Evolutionary conservation across 2,888 invertebrate species (phyloP), one percentile per base, ranked within the genome.

Genomic region (Periphyllus acericola): DNA sequence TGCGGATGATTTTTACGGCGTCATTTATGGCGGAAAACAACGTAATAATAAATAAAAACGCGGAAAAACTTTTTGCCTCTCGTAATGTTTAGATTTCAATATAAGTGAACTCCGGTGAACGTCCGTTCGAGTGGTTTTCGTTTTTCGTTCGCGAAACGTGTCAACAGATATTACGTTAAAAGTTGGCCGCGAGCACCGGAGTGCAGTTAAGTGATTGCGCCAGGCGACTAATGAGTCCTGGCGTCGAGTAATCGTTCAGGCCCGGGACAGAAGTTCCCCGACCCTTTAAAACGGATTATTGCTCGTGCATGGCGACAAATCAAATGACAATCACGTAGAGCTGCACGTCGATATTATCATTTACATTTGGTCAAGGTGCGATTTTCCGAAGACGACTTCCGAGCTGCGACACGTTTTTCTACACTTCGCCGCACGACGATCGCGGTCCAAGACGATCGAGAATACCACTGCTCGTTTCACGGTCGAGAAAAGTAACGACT

Each of bases 81-180:
- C 17, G 6, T 6, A 36, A 60, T 3, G 11, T 36, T 36, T 3
- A 36, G 36, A 3, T 5, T 36, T 36, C 36, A 36, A 36, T 36
- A 36, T 36, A 36, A 3, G 36, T 36, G 4, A 36, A 36, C 60
- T 21, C 60, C 25, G 25, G 21, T 25, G 17, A 6, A 60, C 25
- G 17, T 25, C 68, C 14, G n/a, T 29, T n/a, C n/a, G n/a, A 66
- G 21, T n/a, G 2, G 6, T 66, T 66, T 66, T 66, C 21, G 3
- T 60, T 60, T 60, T 11, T 60, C 21, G 6, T n/a, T n/a, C n/a
- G n/a, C 34, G 74, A 32, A 84, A 66, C 29, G 40, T 74, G 36
- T 32, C 66, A 46, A 46, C 32, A 76, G n/a, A 76, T 84, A 84
- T 83, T 68, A 76, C 34, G 19, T 68, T 76, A 66, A 46, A 25